Conservation (phyloP, 2,888 invertebrate genomes). For the Synergus gifuensis region DNA sequence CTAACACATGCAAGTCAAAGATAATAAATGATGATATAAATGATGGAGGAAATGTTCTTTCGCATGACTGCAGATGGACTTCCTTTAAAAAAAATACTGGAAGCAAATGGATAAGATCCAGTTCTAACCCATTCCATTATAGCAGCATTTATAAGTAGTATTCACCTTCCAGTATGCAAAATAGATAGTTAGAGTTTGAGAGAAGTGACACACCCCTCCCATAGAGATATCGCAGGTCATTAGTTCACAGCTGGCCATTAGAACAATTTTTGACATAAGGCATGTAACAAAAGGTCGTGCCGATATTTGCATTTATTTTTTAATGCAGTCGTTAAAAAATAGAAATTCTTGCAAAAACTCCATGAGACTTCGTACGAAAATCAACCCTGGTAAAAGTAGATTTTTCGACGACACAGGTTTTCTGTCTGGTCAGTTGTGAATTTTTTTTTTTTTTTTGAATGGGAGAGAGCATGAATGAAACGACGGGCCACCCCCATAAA, state of each 20-base stretch:
- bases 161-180: constrained; percentile 22
- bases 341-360: neutral
- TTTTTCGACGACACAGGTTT: too few relatives aligned
- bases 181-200: neutral
- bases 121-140: constrained; percentile 13
- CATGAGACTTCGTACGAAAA: neutral
- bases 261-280: too few relatives aligned
- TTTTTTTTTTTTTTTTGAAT: constrained; percentile 55
- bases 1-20: neutral
- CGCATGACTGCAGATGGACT: constrained; percentile 23
- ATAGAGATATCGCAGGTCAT: too few relatives aligned
- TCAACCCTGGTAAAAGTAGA: neutral
- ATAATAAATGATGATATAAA: neutral
- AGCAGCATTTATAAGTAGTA: neutral
- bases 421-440: constrained; percentile 53
- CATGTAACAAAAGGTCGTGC: too few relatives aligned
- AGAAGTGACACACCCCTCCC: too few relatives aligned
- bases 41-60: constrained; percentile 20
- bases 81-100: neutral
- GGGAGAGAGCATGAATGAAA: constrained; percentile 60
- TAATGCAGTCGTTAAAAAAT: too few relatives aligned
- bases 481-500: constrained; percentile 68
- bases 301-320: too few relatives aligned
- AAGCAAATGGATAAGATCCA: constrained; percentile 31
- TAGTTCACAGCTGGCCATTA: too few relatives aligned